Evolutionary conservation across 2,113 vertebrate species (phyloP).

Genomic region (Mustelus asterias): DNA sequence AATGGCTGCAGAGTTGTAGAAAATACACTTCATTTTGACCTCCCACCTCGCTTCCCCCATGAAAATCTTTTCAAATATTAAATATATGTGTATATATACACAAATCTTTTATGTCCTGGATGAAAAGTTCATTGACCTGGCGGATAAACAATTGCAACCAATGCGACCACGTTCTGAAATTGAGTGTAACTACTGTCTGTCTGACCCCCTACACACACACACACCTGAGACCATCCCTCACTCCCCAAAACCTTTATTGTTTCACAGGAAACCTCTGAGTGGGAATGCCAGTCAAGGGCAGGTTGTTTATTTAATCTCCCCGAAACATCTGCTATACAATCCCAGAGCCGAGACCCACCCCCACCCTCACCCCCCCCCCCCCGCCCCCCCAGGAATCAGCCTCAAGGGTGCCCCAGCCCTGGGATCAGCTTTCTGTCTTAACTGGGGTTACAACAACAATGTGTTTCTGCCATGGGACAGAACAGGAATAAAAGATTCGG

Average conservation of each 20-base stretch:
- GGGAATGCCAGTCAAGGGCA: not conserved
- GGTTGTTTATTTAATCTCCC: not conserved
- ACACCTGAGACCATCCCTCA: not conserved
- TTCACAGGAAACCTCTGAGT: not conserved
- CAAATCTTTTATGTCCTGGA: not conserved
- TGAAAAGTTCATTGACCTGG: not conserved
- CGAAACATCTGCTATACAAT: not conserved
- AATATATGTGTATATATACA: not conserved
- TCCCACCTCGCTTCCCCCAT: not conserved
- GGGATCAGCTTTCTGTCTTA: not conserved
- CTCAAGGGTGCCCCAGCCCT: not conserved
- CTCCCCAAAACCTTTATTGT: not conserved
- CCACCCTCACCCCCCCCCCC: no score
- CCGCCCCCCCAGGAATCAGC: not conserved
- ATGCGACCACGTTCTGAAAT: not conserved
- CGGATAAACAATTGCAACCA: not conserved
- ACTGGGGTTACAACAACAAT: not conserved
- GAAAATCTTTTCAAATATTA: not conserved
- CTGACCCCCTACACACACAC: not conserved
- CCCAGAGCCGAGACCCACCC: not conserved
- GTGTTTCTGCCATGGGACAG: no score
- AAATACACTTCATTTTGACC: not conserved
- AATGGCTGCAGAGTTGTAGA: not conserved
- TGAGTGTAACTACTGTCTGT: not conserved
- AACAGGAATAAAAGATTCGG: no score